phyloP scores from a whole-genome alignment of 1,140 invertebrate genomes.

The Lordiphosa mommai region DNA sequence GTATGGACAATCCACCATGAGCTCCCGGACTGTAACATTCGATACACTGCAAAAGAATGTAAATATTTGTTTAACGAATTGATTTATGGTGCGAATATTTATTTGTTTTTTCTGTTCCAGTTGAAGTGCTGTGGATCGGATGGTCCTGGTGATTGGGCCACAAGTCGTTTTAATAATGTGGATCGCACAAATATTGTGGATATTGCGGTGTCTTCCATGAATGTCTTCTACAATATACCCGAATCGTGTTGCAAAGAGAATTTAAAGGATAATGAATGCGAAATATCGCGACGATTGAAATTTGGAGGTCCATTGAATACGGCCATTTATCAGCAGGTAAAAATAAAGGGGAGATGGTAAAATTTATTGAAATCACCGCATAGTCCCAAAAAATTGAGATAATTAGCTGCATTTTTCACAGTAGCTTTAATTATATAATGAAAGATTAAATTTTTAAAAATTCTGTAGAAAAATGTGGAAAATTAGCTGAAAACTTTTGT shows the following conservation, averaged over 20 bases:
- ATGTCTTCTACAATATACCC: conserved; percentile 82
- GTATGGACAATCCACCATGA: conserved; percentile 83
- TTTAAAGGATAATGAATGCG: conserved; percentile 79
- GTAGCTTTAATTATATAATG: no score
- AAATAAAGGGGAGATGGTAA: background rate
- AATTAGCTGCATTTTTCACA: no score
- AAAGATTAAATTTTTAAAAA: no score
- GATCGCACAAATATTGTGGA: conserved; percentile 74
- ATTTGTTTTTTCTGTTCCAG: conserved; percentile 77
- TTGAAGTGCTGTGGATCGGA: conserved; percentile 87
- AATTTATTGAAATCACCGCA: no score
- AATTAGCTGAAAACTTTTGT: no score
- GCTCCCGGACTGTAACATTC: conserved; percentile 84
- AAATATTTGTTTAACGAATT: conserved; percentile 37
- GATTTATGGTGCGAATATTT: conserved; percentile 7
- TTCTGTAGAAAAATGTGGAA: no score
- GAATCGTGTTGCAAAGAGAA: conserved; percentile 83
- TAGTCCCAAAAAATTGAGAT: no score
- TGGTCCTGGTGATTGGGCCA: conserved; percentile 86
- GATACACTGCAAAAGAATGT: conserved; percentile 86
- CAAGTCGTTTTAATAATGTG: conserved; percentile 82
- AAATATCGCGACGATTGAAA: conserved; percentile 80
- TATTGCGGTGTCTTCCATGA: conserved; percentile 71
- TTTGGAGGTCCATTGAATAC: conserved; percentile 80
- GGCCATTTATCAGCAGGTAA: conserved; percentile 82